These are phyloP conservation scores for Ophion slaviceki DNA, from an alignment of 2,888 invertebrate genomes.

Conservation along the genomic window DNA sequence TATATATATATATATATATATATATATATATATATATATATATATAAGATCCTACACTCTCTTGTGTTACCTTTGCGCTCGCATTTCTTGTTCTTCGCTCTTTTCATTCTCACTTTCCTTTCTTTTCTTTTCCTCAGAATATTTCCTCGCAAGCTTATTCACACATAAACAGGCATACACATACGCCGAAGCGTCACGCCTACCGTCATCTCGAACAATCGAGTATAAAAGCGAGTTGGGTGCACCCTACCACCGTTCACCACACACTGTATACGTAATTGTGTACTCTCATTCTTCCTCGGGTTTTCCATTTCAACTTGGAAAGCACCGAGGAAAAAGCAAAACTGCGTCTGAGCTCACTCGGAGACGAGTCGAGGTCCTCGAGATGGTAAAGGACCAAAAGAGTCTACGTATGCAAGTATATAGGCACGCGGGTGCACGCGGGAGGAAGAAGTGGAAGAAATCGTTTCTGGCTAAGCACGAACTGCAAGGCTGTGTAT, in stretches of 20 bases:
- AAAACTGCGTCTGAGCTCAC: slow-evolving; percentile 20
- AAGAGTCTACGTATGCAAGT: slow-evolving; percentile 1
- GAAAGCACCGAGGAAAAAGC: slow-evolving; percentile 28
- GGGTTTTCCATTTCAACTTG: slow-evolving; percentile 54
- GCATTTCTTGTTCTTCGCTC: slow-evolving; percentile 32
- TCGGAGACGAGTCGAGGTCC: slow-evolving; percentile 40
- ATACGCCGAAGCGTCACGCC: slow-evolving; percentile 34
- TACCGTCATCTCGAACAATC: slow-evolving; percentile 62
- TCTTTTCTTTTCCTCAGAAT: slow-evolving; percentile 37
- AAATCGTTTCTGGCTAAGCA: slow-evolving; percentile 54
- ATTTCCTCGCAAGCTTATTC: slow-evolving; percentile 20
- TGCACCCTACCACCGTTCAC: slow-evolving; percentile 24
- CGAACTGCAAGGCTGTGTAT: slow-evolving; percentile 40
- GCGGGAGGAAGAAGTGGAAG: slow-evolving; percentile 25
- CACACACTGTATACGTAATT: slow-evolving; percentile 38
- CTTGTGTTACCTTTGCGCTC: slow-evolving; percentile 29
- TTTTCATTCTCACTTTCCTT: slow-evolving; percentile 51
- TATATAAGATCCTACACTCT: slow-evolving; percentile 1
- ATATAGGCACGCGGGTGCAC: background rate
- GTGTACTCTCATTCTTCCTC: slow-evolving; percentile 51
- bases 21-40: background rate
- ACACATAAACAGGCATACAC: background rate
- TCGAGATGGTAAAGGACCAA: slow-evolving; percentile 24
- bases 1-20: background rate
- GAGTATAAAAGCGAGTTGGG: slow-evolving; percentile 37